Evolutionary conservation across 2,888 invertebrate genomes (phyloP), one percentile per base, ranked within the genome.

Genomic region (Agrochola litura): DNA sequence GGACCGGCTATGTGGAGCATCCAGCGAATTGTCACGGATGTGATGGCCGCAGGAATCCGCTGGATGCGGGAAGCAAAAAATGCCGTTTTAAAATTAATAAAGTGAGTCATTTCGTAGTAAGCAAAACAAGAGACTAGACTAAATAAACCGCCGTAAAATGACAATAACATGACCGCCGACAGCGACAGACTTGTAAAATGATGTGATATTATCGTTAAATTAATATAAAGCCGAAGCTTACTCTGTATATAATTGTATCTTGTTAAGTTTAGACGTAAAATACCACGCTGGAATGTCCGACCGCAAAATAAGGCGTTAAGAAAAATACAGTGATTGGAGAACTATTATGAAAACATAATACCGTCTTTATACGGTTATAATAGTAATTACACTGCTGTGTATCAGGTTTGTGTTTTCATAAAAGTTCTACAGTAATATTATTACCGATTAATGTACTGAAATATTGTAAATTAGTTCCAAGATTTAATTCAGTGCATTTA

Each of bases 201-300:
- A 80, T 89, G 89, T 89, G 89, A 89, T 89, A 89, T 89, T 89
- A 88, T 76, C 60, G 72, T 85, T 72, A 84, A 88, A 88, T 82
- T 84, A 85, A 71, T 86, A 46, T 86, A 82, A 84, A 85, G 68
- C 75, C 68, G 65, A 72, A 81, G 83, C 77, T 83, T 85, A 69
- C 80, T 81, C 73, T 84, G 72, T 83, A 74, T 81, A 70, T 75
- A 66, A 72, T 75, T 70, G 66, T 84, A 67, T 86, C 67, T 69
- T 81, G 69, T 76, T 76, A 82, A 74, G 76, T 71, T 73, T 78
- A 77, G 72, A 66, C 46, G 54, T 74, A 72, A 63, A 73, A 65
- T 60, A 73, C 52, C 54, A 43, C 49, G 10, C 52, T 43, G n/a
- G 10, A 49, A 22, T 66, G 61, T 58, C 14, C 9, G 9, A 64